These are phyloP conservation scores for Pseudorhombus dupliciocellatus DNA, from an alignment of 2,113 vertebrate genomes.

Conservation along the genomic window DNA sequence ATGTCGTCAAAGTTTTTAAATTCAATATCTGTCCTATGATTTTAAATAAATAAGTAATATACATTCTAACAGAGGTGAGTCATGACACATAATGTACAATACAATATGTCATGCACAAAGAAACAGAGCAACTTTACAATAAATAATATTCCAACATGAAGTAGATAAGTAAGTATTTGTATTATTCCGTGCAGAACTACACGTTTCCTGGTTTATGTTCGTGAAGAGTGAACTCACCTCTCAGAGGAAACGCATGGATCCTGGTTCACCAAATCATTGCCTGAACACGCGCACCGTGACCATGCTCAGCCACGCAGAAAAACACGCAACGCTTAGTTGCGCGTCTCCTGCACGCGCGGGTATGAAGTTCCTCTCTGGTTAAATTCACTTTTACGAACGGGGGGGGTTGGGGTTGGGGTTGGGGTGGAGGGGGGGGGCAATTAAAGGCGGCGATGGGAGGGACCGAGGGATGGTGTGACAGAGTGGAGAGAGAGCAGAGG, in stretches of 20 bases:
- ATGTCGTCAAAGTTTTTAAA: too few species aligned
- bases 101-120: too few species aligned
- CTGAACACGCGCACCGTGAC: slow-evolving; percentile 25
- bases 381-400: too few species aligned
- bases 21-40: too few species aligned
- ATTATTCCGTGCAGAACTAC: background rate
- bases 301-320: background rate
- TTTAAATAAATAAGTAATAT: too few species aligned
- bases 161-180: too few species aligned
- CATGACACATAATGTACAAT: too few species aligned
- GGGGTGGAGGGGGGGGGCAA: background rate
- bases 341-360: background rate
- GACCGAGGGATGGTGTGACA: slow-evolving; percentile 62
- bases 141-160: too few species aligned
- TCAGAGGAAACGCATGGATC: slow-evolving; percentile 10
- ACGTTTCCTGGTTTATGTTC: too few species aligned
- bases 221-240: slow-evolving; percentile 60
- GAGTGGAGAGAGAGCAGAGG: slow-evolving; percentile 57
- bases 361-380: background rate
- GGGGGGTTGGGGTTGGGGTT: background rate
- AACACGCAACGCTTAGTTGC: slow-evolving; percentile 2
- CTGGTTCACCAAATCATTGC: background rate
- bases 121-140: too few species aligned
- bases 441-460: slow-evolving; percentile 52
- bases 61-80: too few species aligned